Base-by-base conservation (phyloP, 1,140 invertebrate genomes). In the Vollenhovia emeryi region DNA sequence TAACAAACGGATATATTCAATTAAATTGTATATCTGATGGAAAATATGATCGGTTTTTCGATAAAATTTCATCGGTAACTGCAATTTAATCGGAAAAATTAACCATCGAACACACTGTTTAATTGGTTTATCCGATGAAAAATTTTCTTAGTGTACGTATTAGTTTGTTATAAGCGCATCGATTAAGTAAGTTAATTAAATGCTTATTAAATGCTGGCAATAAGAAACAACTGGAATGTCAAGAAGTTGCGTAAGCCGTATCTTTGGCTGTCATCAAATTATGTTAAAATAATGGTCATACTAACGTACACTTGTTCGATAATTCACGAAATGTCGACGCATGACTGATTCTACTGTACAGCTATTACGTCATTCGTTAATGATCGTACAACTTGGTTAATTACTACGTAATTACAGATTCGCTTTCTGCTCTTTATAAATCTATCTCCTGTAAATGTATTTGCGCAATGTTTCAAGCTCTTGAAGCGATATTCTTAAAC, bases 181-280 rank as follows among this genome's bases (percentile, higher is more conserved):
- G 55, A 87, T 87, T 59, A 69, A 87, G 87, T 84, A 87, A 68
- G 55, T 24, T 55, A 45, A n/a, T n/a, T n/a, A n/a, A n/a, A 74
- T 40, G 71, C 48, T 50, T 15, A 84, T 84, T 88, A 84, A 84
- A 87, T 59, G 2, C 48, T 55, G 40, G 60, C 73, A 62, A 88
- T 88, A 40, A n/a, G n/a, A n/a, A n/a, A 87, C 64, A 57, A 78
- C 21, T n/a, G 24, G 50, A 50, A 43, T 24, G n/a, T 30, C 15
- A 7, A 48, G 62, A 60, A 71, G 50, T 78, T 57, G 11, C 33
- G n/a, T 15, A 64, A 73, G 0, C 52, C 0, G 15, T 76, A 87
- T 87, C 52, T 55, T 50, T 30, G 2, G n/a, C 27, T 75, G 27
- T 78, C 71, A 87, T 88, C 55, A 78, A 87, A 78, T 88, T 87